Conservation (phyloP, 2,113 vertebrate genomes). For the Rutilus rutilus region DNA sequence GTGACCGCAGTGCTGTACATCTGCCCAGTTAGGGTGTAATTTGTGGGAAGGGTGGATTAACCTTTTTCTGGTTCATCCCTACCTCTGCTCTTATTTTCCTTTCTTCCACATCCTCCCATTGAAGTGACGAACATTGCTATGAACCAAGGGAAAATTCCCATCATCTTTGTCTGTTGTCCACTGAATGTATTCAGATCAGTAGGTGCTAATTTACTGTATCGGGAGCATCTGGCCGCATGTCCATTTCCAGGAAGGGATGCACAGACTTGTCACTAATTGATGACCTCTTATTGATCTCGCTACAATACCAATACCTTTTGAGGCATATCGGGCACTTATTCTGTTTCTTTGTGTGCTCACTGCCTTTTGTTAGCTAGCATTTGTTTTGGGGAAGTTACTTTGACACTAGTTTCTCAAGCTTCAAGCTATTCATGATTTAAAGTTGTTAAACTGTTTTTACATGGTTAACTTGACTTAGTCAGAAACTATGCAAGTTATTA, state of each 20-base stretch:
- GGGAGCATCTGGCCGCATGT: background rate
- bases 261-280: conserved; percentile 15
- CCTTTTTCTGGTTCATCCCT: conserved; percentile 5
- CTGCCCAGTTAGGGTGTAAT: conserved; percentile 14
- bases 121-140: background rate
- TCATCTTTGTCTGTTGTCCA: background rate
- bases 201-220: conserved; percentile 10
- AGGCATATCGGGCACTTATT: background rate
- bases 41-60: conserved; percentile 17
- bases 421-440: background rate
- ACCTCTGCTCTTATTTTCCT: background rate
- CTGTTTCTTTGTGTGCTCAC: background rate
- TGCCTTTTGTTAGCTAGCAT: background rate
- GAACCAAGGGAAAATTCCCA: background rate
- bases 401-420: background rate
- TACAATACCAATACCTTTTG: background rate
- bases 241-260: background rate
- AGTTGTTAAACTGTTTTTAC: background rate
- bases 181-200: background rate
- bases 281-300: conserved; percentile 29
- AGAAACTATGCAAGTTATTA: background rate
- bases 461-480: background rate
- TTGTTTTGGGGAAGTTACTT: background rate
- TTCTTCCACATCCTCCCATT: background rate
- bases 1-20: background rate